Evolutionary conservation across 2,113 vertebrate genomes (phyloP).

Genomic region (Hepsetus odoe): DNA sequence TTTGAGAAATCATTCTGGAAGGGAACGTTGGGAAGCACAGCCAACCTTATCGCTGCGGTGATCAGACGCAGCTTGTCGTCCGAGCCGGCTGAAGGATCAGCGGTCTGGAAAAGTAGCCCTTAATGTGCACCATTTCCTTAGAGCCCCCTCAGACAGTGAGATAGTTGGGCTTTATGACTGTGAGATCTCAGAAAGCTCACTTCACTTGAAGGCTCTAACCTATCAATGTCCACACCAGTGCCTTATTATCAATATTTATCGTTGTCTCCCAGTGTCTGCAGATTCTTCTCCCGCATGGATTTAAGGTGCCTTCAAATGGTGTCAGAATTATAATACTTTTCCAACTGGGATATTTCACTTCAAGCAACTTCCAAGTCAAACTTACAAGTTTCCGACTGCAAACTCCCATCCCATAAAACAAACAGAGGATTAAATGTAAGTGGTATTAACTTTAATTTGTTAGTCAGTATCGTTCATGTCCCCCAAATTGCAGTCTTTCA

Average conservation of each 20-base stretch:
- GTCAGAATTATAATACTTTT: neutral
- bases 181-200: neutral
- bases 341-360: neutral
- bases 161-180: neutral
- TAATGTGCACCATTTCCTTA: neutral
- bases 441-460: neutral
- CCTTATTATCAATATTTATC: neutral
- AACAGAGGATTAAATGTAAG: neutral
- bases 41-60: conserved; percentile 2
- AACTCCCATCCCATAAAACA: neutral
- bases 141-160: neutral
- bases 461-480: neutral
- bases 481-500: too few relatives aligned
- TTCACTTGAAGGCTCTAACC: neutral
- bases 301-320: neutral
- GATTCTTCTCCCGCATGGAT: neutral
- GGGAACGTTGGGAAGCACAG: neutral
- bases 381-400: neutral
- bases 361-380: neutral
- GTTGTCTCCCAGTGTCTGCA: neutral
- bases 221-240: neutral
- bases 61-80: conserved; percentile 18
- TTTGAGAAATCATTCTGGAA: conserved; percentile 38
- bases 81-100: conserved; percentile 5
- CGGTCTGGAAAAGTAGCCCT: conserved; percentile 5